Evolutionary conservation across 1,140 invertebrate species (phyloP).

Genomic region (Trigoniulus corallinus): DNA sequence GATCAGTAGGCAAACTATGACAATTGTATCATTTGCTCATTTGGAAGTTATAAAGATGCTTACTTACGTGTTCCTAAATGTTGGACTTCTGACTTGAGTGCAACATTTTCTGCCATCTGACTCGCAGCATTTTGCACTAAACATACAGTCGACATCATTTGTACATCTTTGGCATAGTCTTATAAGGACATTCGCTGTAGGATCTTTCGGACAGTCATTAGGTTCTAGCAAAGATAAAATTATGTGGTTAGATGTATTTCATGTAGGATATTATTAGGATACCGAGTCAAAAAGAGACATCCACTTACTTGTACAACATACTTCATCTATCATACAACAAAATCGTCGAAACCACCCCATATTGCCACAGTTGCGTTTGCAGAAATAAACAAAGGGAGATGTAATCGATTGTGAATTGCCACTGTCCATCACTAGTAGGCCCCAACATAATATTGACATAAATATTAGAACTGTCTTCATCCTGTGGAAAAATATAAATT

Average conservation of each 20-base stretch:
- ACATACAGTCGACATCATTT: not conserved
- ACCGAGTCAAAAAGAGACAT: not conserved
- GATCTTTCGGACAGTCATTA: not conserved
- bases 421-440: too few species aligned
- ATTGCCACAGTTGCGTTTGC: not conserved
- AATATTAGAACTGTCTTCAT: too few species aligned
- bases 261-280: not conserved
- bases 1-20: too few species aligned
- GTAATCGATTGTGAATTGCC: too few species aligned
- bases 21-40: too few species aligned
- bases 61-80: not conserved
- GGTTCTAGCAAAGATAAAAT: not conserved
- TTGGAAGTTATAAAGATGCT: too few species aligned
- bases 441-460: too few species aligned
- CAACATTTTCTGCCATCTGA: not conserved
- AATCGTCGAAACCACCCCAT: not conserved
- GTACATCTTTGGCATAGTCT: not conserved
- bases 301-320: not conserved
- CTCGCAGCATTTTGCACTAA: not conserved
- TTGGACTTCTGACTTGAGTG: not conserved
- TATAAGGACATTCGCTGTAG: not conserved
- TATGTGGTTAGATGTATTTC: not conserved
- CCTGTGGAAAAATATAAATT: too few species aligned
- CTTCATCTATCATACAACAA: not conserved
- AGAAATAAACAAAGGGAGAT: not conserved